Conservation (phyloP, 2,888 invertebrate genomes). For the Cordilura impudica region DNA sequence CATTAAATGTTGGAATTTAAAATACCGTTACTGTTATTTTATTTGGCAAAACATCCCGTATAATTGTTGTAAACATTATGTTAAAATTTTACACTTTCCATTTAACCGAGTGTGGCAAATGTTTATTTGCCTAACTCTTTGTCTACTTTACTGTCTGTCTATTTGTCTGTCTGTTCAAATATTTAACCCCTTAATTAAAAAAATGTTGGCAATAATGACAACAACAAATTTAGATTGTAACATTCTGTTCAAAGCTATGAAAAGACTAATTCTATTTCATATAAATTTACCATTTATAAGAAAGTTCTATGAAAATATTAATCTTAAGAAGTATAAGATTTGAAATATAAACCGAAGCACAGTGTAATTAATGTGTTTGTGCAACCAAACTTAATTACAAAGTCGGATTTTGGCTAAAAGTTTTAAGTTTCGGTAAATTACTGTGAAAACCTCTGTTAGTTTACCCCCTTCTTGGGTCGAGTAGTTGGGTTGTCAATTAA, state of each 20-base stretch:
- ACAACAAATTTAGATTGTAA: neutral
- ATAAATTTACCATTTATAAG: no score
- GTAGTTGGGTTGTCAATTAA: no score
- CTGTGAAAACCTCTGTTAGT: no score
- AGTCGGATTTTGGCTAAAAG: no score
- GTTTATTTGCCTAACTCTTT: slow-evolving; percentile 29
- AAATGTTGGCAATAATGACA: slow-evolving; percentile 28
- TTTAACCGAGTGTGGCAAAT: slow-evolving; percentile 49
- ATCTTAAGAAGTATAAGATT: no score
- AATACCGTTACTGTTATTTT: slow-evolving; percentile 38
- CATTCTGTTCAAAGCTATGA: neutral
- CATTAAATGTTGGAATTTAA: slow-evolving; percentile 52
- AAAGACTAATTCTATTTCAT: no score
- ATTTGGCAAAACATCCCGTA: slow-evolving; percentile 6
- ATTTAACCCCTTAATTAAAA: slow-evolving; percentile 37
- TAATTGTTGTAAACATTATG: slow-evolving; percentile 23
- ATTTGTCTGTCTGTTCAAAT: neutral
- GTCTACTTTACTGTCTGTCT: neutral
- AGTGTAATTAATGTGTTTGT: no score
- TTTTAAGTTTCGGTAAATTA: no score
- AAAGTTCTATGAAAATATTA: no score
- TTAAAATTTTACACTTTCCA: slow-evolving; percentile 35
- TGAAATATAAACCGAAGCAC: no score
- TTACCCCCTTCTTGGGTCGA: no score
- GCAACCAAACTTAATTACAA: no score